A percentile compares a stretch with the other conserved stretches of the same genome.
Evolutionary conservation across 30 jellyfish, hydroid and myxozoan genomes (phyloP).

Genomic region (Calvadosia cruxmelitensis): DNA sequence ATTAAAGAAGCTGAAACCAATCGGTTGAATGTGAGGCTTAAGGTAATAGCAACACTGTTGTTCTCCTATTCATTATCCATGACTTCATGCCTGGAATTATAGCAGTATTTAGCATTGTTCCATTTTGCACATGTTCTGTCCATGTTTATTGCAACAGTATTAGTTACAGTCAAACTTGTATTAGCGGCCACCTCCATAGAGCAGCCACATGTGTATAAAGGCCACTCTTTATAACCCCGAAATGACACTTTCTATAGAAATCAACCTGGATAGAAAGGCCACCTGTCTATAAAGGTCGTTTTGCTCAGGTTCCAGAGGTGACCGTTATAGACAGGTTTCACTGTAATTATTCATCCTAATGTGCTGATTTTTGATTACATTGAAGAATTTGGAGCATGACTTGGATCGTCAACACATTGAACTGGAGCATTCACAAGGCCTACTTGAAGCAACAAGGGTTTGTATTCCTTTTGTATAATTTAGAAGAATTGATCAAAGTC

Average conservation of each 20-base stretch:
- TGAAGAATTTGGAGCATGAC: constrained; percentile 45
- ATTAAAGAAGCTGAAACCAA: constrained; percentile 59
- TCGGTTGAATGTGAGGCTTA: constrained; percentile 28
- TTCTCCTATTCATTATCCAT: background rate
- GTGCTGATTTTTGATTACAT: too few relatives aligned
- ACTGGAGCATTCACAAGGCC: constrained; percentile 82
- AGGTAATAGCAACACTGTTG: constrained; percentile 5
- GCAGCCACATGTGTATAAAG: too few relatives aligned
- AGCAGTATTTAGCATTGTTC: background rate
- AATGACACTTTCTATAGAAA: too few relatives aligned
- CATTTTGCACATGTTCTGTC: background rate
- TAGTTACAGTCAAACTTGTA: too few relatives aligned
- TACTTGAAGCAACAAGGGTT: constrained; percentile 74
- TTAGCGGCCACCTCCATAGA: too few relatives aligned
- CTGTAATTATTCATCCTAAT: background rate
- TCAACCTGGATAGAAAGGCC: too few relatives aligned
- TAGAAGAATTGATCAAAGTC: too few relatives aligned
- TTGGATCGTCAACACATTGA: constrained; percentile 33
- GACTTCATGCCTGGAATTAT: background rate
- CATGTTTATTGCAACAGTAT: background rate
- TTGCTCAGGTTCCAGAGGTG: too few relatives aligned
- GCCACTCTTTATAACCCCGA: too few relatives aligned
- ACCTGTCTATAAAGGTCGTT: too few relatives aligned
- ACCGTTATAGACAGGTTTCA: too few relatives aligned
- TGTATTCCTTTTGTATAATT: too few relatives aligned